Evolutionary conservation across 2,888 invertebrate genomes (phyloP).

Genomic region (Tenthredo scrophulariae): DNA sequence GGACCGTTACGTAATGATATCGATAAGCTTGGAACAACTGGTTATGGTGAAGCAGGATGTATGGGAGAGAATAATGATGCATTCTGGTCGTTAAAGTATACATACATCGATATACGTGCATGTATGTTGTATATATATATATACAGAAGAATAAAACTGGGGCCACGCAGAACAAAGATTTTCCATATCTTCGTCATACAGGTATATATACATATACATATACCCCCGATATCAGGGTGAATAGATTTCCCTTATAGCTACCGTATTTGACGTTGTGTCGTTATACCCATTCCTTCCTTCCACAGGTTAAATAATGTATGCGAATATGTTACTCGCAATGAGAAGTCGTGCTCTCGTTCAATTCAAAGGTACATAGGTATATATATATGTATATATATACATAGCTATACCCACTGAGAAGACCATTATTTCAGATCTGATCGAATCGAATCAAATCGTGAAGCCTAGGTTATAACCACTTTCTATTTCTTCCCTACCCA

Average conservation of each 20-base stretch:
- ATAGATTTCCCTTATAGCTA: neutral
- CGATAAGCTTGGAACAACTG: conserved; percentile 39
- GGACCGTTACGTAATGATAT: conserved; percentile 45
- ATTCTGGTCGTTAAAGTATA: conserved; percentile 13
- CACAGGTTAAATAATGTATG: neutral
- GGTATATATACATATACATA: neutral
- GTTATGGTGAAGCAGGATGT: conserved; percentile 44
- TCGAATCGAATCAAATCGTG: neutral
- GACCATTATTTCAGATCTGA: conserved; percentile 53
- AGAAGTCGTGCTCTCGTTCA: conserved; percentile 49
- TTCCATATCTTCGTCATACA: neutral
- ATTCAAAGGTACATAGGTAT: neutral
- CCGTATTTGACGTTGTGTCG: neutral
- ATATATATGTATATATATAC: neutral
- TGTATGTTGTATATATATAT: neutral
- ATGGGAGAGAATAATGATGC: conserved; percentile 25
- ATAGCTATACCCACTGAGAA: conserved; percentile 34
- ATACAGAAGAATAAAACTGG: neutral
- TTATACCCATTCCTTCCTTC: neutral
- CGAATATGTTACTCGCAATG: conserved; percentile 13
- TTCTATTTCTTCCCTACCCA: conserved; percentile 48
- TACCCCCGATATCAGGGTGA: neutral
- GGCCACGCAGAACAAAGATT: neutral
- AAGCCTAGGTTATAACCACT: conserved; percentile 35
- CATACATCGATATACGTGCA: neutral